These are phyloP conservation scores for Myotis myotis DNA, from an alignment of 2,797 vertebrate species.

Conservation along the genomic window DNA sequence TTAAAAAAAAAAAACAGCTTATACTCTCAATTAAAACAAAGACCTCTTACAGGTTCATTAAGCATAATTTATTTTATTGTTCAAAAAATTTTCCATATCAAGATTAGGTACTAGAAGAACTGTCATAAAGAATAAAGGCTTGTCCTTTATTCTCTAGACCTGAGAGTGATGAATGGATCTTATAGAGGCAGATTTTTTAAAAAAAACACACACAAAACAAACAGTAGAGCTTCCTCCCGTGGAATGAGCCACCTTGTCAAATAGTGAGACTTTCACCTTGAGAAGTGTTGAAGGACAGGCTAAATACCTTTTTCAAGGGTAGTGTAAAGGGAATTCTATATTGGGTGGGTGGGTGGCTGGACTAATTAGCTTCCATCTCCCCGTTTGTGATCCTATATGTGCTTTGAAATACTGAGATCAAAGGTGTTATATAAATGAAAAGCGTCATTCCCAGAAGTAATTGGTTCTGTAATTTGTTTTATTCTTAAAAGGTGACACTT, in stretches of 20 bases:
- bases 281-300: background rate
- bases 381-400: background rate
- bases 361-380: background rate
- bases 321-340: background rate
- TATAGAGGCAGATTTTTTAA: background rate
- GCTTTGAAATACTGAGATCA: constrained; percentile 48
- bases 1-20: background rate
- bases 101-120: background rate
- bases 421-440: constrained; percentile 22
- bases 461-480: constrained; percentile 34
- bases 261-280: background rate
- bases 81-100: background rate
- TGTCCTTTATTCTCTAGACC: background rate
- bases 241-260: background rate
- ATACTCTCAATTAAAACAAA: background rate
- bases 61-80: constrained; percentile 11
- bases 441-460: background rate
- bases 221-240: background rate
- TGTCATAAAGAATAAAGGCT: background rate
- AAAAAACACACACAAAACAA: background rate
- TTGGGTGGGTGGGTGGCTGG: background rate
- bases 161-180: background rate
- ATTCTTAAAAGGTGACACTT: constrained; percentile 89
- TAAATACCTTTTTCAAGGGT: background rate
- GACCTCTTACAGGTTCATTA: background rate